These are phyloP conservation scores for Tetraneura akinire DNA, from an alignment of 1,140 invertebrate species.

Conservation along the genomic window DNA sequence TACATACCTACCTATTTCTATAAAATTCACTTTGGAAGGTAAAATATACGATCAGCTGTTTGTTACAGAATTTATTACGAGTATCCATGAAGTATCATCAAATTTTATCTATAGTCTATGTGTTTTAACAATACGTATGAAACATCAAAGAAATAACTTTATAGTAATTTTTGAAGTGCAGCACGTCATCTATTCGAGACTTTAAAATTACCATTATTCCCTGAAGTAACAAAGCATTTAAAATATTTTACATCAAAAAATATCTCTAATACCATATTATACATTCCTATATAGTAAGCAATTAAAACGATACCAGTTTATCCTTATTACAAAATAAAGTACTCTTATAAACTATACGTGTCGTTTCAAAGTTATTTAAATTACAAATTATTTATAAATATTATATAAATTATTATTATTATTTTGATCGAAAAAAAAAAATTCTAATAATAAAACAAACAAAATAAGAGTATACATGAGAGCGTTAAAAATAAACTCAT, in stretches of 20 bases:
- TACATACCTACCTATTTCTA: neutral
- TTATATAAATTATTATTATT: too few relatives aligned
- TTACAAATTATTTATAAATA: too few relatives aligned
- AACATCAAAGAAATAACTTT: slow-evolving; percentile 24
- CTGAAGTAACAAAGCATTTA: slow-evolving; percentile 15
- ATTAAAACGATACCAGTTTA: neutral
- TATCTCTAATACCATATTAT: neutral
- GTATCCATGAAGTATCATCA: neutral
- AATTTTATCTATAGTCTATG: slow-evolving; percentile 3
- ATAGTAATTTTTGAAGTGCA: slow-evolving; percentile 17
- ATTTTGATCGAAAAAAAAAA: too few relatives aligned
- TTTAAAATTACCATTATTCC: slow-evolving; percentile 15
- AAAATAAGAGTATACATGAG: too few relatives aligned
- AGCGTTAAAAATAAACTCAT: too few relatives aligned
- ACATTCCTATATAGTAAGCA: neutral
- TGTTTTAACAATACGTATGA: slow-evolving; percentile 10
- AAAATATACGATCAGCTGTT: neutral
- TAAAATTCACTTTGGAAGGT: neutral
- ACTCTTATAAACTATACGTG: neutral
- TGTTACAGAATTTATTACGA: neutral
- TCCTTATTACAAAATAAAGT: neutral
- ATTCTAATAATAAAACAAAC: too few relatives aligned
- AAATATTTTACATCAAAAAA: neutral
- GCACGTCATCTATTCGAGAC: neutral
- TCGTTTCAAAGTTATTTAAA: neutral